These are phyloP conservation scores for Labeo catla DNA, from an alignment of 2,113 vertebrate species.

Conservation along the genomic window DNA sequence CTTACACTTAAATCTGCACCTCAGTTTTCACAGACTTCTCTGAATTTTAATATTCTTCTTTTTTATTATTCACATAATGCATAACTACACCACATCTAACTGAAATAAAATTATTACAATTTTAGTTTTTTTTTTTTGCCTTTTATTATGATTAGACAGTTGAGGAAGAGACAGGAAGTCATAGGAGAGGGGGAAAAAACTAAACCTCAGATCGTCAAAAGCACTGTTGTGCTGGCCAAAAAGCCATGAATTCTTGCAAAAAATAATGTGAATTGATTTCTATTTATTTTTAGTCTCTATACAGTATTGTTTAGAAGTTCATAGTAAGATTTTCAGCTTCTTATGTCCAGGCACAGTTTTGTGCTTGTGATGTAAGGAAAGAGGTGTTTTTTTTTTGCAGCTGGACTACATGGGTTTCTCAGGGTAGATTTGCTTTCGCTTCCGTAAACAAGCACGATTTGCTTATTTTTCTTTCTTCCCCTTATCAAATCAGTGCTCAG, in stretches of 20 bases:
- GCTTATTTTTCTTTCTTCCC: not conserved
- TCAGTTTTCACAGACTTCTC: not conserved
- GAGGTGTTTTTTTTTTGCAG: not conserved
- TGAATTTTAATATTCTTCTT: not conserved
- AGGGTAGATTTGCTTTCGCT: not conserved
- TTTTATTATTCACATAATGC: not conserved
- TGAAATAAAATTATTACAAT: not conserved
- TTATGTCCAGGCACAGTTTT: not conserved
- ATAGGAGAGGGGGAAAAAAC: not conserved
- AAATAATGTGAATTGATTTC: not conserved
- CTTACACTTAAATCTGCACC: not conserved
- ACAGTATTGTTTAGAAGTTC: not conserved
- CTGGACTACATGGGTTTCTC: not conserved
- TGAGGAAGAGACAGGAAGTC: not conserved
- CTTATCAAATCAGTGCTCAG: constrained; percentile 14
- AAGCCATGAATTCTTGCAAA: not conserved
- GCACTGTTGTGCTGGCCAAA: not conserved
- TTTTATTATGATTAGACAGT: not conserved
- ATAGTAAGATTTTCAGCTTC: not conserved
- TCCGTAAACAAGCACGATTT: constrained; percentile 7
- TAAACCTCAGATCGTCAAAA: not conserved
- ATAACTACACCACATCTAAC: not conserved
- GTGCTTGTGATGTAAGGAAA: not conserved
- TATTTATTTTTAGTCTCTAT: not conserved
- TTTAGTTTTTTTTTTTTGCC: not conserved